Percentiles rank a stretch among this genome's conserved stretches.
phyloP scores from a whole-genome alignment of 2,888 invertebrate species.

The Bombyx huttoni region DNA sequence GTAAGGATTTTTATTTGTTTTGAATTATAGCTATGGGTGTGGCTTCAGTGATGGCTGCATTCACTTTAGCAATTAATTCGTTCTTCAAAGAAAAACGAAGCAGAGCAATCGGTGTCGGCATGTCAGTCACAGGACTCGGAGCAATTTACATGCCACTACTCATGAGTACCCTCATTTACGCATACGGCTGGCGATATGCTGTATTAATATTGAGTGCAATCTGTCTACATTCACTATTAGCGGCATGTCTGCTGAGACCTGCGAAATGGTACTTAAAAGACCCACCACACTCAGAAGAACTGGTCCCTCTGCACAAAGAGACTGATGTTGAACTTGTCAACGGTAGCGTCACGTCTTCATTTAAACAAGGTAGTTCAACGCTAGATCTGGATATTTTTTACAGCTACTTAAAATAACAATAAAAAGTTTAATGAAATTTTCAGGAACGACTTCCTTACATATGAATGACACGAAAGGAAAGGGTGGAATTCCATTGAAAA shows the following conservation, averaged over 20 bases:
- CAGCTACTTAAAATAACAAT: no score
- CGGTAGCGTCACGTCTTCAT: conserved; percentile 31
- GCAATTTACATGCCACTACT: conserved; percentile 77
- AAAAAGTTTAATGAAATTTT: conserved; percentile 1
- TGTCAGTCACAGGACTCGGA: conserved; percentile 77
- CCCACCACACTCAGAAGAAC: conserved; percentile 36
- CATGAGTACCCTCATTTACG: conserved; percentile 67
- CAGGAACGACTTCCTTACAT: not conserved
- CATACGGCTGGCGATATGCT: conserved; percentile 74
- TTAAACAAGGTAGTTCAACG: conserved; percentile 29
- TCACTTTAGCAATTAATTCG: conserved; percentile 75
- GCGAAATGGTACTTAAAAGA: conserved; percentile 76
- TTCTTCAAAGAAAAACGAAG: conserved; percentile 76
- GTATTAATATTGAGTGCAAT: conserved; percentile 75
- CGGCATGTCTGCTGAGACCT: conserved; percentile 75
- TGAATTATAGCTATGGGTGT: conserved; percentile 73
- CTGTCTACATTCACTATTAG: conserved; percentile 73
- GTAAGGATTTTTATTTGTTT: conserved; percentile 11
- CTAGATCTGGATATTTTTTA: no score
- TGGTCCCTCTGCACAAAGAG: conserved; percentile 41
- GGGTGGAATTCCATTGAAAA: conserved; percentile 33
- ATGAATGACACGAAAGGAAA: conserved; percentile 17
- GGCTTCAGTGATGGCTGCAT: conserved; percentile 73
- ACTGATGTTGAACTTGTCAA: conserved; percentile 34
- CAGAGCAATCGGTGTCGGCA: conserved; percentile 74